Evolutionary conservation across 2,888 invertebrate species (phyloP).

Genomic region (Eudasyphora cyanicolor): DNA sequence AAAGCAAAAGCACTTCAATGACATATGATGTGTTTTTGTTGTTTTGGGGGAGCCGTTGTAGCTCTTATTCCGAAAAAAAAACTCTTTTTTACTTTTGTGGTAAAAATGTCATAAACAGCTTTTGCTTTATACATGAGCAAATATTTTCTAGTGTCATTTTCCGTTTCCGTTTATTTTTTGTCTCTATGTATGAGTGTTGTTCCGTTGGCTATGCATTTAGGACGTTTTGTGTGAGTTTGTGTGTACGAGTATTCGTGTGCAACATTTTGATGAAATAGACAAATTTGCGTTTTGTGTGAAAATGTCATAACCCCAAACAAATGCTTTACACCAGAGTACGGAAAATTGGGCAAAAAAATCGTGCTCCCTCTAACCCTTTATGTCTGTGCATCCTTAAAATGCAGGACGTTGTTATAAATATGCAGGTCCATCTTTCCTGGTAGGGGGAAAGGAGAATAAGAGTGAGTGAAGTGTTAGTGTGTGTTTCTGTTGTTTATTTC

Average conservation of each 20-base stretch:
- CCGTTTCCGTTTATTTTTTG: conserved; percentile 50
- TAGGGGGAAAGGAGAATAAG: too few species aligned
- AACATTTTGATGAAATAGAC: conserved; percentile 76
- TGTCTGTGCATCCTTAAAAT: too few species aligned
- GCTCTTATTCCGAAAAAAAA: neutral
- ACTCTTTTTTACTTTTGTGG: conserved; percentile 49
- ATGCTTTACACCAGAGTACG: conserved; percentile 53
- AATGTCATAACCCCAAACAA: conserved; percentile 66
- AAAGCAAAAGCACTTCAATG: conserved; percentile 56
- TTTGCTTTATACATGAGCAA: conserved; percentile 63
- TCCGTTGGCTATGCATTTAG: conserved; percentile 7
- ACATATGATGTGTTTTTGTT: conserved; percentile 45
- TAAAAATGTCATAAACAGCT: conserved; percentile 65
- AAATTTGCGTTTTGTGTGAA: conserved; percentile 75
- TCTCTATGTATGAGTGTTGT: neutral
- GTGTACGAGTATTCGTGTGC: neutral
- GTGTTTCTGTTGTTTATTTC: conserved; percentile 44
- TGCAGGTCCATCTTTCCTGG: too few species aligned
- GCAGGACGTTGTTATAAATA: too few species aligned
- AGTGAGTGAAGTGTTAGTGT: too few species aligned
- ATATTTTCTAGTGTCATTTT: conserved; percentile 57
- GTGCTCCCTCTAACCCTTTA: neutral
- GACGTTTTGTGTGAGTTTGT: too few species aligned
- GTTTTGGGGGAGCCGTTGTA: neutral
- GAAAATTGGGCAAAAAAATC: neutral